phyloP scores from a whole-genome alignment of 2,113 vertebrate genomes.

The Cichladusa arquata region DNA sequence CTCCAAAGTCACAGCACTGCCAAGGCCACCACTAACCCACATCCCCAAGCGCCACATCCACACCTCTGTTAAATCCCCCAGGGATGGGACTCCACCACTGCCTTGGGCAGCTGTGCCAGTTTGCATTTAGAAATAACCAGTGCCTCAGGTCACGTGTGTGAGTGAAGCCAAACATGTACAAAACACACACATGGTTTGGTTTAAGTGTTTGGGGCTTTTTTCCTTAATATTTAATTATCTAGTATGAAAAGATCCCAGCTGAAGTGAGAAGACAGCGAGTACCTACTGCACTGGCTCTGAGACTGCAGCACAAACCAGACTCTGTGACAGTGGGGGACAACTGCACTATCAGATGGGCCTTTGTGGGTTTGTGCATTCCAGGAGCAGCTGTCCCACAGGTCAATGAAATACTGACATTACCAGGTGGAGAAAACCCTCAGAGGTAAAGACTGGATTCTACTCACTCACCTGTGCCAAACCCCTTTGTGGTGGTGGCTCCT shows the following conservation, averaged over 20 bases:
- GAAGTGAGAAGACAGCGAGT: not conserved
- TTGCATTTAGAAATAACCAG: not conserved
- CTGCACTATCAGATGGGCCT: accelerated
- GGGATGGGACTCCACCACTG: not conserved
- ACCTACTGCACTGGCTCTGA: not conserved
- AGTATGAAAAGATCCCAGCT: not conserved
- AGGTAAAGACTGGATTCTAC: not conserved
- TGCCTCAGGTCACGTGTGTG: not conserved
- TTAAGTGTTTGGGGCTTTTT: not conserved
- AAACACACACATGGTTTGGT: not conserved
- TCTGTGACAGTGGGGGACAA: not conserved
- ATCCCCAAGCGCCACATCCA: not conserved
- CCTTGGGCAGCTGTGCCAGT: not conserved
- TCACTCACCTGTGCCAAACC: not conserved
- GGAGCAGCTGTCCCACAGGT: not conserved
- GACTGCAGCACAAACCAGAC: not conserved
- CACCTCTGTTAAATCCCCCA: not conserved
- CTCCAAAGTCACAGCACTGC: not conserved
- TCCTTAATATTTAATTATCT: not conserved
- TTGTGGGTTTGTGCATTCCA: not conserved
- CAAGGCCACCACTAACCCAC: not conserved
- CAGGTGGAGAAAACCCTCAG: not conserved
- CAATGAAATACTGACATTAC: not conserved
- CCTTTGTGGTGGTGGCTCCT: not conserved
- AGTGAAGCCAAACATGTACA: not conserved